phyloP scores from a whole-genome alignment of 2,888 invertebrate species.

The Lasioglossum malachurum region DNA sequence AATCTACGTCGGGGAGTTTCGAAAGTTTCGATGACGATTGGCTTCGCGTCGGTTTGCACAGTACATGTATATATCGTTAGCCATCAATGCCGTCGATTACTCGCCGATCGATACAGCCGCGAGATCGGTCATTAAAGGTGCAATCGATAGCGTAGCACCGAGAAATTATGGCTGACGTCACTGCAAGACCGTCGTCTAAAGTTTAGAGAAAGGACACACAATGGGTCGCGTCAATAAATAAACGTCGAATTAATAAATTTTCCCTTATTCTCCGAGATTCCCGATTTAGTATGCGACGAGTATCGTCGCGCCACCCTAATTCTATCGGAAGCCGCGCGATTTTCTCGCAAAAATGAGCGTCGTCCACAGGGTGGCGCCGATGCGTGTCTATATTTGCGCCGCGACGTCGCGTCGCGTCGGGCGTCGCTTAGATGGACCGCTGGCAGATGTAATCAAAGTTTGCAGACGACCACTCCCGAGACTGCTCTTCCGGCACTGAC shows the following conservation, averaged over 20 bases:
- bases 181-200: neutral
- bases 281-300: neutral
- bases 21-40: constrained; percentile 7
- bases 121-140: neutral
- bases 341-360: neutral
- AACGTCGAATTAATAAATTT: neutral
- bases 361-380: constrained; percentile 35
- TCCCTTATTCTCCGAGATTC: neutral
- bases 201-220: neutral
- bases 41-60: neutral
- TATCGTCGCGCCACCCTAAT: neutral
- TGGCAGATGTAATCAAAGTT: constrained; percentile 82
- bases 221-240: neutral
- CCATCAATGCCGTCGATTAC: neutral
- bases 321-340: neutral
- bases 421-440: constrained; percentile 61
- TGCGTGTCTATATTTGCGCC: constrained; percentile 64
- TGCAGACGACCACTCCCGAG: constrained; percentile 78
- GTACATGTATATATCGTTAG: neutral
- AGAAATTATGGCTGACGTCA: neutral
- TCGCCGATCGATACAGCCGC: neutral
- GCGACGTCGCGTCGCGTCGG: too few relatives aligned
- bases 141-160: neutral
- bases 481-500: constrained; percentile 61
- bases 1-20: neutral